Conservation (phyloP, 1,140 invertebrate genomes). For the Stegodyphus mimosarum region DNA sequence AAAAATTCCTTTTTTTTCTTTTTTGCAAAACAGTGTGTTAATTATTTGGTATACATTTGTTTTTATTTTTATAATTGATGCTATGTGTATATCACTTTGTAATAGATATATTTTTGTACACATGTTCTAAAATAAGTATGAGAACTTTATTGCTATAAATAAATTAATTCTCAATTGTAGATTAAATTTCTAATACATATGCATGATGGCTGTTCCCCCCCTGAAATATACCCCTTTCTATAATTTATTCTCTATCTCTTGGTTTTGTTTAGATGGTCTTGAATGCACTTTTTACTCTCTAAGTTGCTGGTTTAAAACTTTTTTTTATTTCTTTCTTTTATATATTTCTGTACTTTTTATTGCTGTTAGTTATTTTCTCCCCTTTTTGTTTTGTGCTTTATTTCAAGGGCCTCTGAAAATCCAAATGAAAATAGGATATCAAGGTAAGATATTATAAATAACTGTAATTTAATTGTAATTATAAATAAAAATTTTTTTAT, state of each 20-base stretch:
- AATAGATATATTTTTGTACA: too few species aligned
- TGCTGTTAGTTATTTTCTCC: slow-evolving; percentile 58
- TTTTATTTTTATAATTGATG: too few species aligned
- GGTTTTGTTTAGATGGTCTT: slow-evolving; percentile 17
- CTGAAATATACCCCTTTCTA: slow-evolving; percentile 14
- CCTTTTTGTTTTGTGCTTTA: slow-evolving; percentile 60
- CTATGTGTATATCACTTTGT: too few species aligned
- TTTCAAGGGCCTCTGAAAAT: slow-evolving; percentile 59
- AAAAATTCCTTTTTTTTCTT: too few species aligned
- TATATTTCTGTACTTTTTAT: slow-evolving; percentile 54
- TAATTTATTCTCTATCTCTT: slow-evolving; percentile 38
- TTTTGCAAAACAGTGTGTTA: too few species aligned
- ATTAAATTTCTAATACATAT: neutral
- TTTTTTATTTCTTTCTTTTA: slow-evolving; percentile 52
- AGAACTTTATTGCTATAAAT: too few species aligned
- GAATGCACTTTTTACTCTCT: slow-evolving; percentile 19
- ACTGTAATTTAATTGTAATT: slow-evolving; percentile 7
- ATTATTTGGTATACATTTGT: too few species aligned
- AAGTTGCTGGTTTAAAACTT: slow-evolving; percentile 44
- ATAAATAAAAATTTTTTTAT: neutral
- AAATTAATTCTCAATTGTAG: too few species aligned
- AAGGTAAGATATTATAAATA: slow-evolving; percentile 46
- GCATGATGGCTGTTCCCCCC: neutral
- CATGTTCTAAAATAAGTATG: too few species aligned
- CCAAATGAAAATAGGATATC: slow-evolving; percentile 55